These are phyloP conservation scores for Boulengerochromis microlepis DNA, from an alignment of 2,113 vertebrate species.

Conservation along the genomic window DNA sequence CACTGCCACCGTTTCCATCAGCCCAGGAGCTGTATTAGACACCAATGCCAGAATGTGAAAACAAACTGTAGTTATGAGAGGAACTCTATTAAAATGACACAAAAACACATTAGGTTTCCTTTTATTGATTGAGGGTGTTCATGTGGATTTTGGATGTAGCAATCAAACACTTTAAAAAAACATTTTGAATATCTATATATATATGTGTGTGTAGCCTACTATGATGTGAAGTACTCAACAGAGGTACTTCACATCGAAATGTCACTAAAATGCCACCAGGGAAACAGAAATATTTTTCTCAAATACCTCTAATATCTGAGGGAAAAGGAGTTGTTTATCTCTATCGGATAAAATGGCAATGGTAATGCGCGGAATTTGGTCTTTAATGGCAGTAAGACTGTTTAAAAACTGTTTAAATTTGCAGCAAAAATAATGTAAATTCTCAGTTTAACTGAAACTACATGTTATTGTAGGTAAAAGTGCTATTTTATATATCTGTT, in stretches of 20 bases:
- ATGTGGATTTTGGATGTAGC: conserved; percentile 34
- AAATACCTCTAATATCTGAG: conserved; percentile 41
- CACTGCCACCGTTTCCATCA: neutral
- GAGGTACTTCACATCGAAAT: conserved; percentile 70
- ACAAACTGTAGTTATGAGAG: neutral
- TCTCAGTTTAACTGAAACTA: neutral
- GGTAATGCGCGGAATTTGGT: conserved; percentile 16
- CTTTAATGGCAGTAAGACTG: neutral
- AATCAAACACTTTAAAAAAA: conserved; percentile 13
- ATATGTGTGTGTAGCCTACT: neutral
- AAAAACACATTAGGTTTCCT: conserved; percentile 48
- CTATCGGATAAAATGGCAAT: conserved; percentile 50
- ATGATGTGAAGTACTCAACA: conserved; percentile 1
- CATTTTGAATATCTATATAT: neutral
- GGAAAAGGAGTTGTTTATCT: conserved; percentile 58
- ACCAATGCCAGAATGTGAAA: neutral
- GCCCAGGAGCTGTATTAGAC: neutral
- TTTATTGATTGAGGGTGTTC: conserved; percentile 33
- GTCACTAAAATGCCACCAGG: conserved; percentile 75
- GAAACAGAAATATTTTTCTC: conserved; percentile 63
- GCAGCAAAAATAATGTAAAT: neutral
- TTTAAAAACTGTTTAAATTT: neutral
- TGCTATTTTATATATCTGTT: neutral
- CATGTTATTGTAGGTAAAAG: neutral
- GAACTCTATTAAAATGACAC: conserved; percentile 12